These are phyloP conservation scores for Schlechtendalia chinensis DNA, from an alignment of 1,140 invertebrate species.

Conservation along the genomic window DNA sequence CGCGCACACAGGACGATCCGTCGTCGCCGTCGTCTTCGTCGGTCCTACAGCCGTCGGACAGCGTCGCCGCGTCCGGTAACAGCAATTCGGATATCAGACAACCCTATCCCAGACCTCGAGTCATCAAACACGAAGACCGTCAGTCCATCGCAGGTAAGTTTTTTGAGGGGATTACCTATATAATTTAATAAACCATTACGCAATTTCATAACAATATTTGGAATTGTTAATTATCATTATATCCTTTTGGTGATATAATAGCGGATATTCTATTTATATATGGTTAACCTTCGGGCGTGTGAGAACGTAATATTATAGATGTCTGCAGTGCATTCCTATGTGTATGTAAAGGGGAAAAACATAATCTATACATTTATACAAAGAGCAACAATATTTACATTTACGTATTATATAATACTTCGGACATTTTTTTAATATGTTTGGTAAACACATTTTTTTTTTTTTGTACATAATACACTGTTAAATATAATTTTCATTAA, in stretches of 20 bases:
- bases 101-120: slow-evolving; percentile 27
- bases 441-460: too few species aligned
- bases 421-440: too few species aligned
- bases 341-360: too few species aligned
- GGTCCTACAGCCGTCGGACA: background rate
- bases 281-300: background rate
- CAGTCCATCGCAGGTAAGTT: slow-evolving; percentile 40
- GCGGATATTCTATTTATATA: background rate
- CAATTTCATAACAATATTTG: background rate
- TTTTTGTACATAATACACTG: too few species aligned
- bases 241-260: background rate
- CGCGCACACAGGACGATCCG: background rate
- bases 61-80: slow-evolving; percentile 57
- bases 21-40: background rate
- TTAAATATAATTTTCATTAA: too few species aligned
- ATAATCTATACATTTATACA: too few species aligned
- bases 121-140: slow-evolving; percentile 44
- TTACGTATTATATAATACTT: too few species aligned
- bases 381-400: too few species aligned
- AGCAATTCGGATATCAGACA: slow-evolving; percentile 6
- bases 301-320: background rate
- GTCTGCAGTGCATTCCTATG: too few species aligned
- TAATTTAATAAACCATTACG: too few species aligned
- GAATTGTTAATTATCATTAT: too few species aligned
- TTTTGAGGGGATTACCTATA: background rate